Evolutionary conservation across 2,113 vertebrate genomes (phyloP), one percentile per base, ranked within the genome.

Genomic region (Leuciscus idus): DNA sequence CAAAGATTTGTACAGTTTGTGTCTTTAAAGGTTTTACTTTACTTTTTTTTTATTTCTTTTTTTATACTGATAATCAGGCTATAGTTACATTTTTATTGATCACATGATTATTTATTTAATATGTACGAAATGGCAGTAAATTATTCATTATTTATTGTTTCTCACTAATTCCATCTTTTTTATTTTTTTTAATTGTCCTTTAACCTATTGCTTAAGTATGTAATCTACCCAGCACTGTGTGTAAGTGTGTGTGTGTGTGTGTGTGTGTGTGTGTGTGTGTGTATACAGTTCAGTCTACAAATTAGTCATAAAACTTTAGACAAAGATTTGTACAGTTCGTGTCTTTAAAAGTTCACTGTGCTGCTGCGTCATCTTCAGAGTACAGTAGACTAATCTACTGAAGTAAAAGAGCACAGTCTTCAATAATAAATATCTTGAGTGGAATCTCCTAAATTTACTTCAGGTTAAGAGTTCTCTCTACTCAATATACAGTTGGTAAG

Each of bases 351-450:
- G 17, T 77, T 33, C 7, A 77, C 15, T 33, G 75, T 77, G 50
- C 68, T 21, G 28, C 26, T 30, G 75, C 8, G 21, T 74, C 72
- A 11, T 77, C 75, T 9, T 28, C 9, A 30, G 28, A 77, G 75
- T 77, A 77, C 75, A 55, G 48, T 55, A 30, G 28, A 77, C 39
- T 72, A 6, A 43, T 75, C 43, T 48, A 26, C 72, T 48, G 43
- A 74, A 48, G 72, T 74, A 74, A 74, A 74, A 74, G n/a, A 52
- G 26, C 26, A 76, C 48, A 33, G 50, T 21, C 17, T 55, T 77
- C 48, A 77, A 77, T 77, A 77, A 52, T 77, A 77, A 55, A 77
- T 77, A 55, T 28, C 75, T 77, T 77, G 46, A 77, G 30, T 77
- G 75, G 46, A 77, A 21, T 55, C 48, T 33, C 50, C 48, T 55